Percentiles rank a stretch among this genome's conserved stretches.
phyloP scores from a whole-genome alignment of 2,888 invertebrate genomes.

The Sarcophaga subvicina region DNA sequence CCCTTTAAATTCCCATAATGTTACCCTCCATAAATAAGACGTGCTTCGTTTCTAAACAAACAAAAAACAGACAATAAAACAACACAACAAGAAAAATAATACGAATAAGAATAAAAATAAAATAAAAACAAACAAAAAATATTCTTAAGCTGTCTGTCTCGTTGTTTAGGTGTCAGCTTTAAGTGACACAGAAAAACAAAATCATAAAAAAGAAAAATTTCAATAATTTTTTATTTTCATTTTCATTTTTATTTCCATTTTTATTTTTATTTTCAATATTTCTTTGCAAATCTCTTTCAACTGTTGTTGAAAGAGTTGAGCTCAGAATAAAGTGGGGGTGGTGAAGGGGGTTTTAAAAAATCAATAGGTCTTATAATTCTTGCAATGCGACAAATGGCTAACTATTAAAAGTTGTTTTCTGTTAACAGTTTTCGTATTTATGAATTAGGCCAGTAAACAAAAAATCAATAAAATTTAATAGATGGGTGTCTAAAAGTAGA shows the following conservation, averaged over 20 bases:
- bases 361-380: slow-evolving; percentile 48
- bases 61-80: slow-evolving; percentile 12
- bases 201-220: slow-evolving; percentile 7
- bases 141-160: neutral
- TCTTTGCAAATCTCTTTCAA: too few species aligned
- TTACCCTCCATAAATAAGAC: neutral
- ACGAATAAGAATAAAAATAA: slow-evolving; percentile 14
- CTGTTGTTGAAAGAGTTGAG: too few species aligned
- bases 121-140: slow-evolving; percentile 8
- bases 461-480: too few species aligned
- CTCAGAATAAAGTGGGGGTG: accelerated
- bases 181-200: neutral
- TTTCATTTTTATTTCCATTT: too few species aligned
- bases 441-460: too few species aligned
- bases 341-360: slow-evolving; percentile 36
- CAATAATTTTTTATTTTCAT: neutral
- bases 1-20: slow-evolving; percentile 1
- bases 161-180: slow-evolving; percentile 35
- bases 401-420: neutral
- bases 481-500: too few species aligned
- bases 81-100: neutral
- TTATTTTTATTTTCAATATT: too few species aligned
- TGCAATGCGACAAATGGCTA: neutral
- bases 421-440: neutral
- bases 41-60: neutral